Percentiles rank a stretch among this genome's conserved stretches.
Conservation (phyloP, 2,113 vertebrate species). For the Oncorhynchus keta region DNA sequence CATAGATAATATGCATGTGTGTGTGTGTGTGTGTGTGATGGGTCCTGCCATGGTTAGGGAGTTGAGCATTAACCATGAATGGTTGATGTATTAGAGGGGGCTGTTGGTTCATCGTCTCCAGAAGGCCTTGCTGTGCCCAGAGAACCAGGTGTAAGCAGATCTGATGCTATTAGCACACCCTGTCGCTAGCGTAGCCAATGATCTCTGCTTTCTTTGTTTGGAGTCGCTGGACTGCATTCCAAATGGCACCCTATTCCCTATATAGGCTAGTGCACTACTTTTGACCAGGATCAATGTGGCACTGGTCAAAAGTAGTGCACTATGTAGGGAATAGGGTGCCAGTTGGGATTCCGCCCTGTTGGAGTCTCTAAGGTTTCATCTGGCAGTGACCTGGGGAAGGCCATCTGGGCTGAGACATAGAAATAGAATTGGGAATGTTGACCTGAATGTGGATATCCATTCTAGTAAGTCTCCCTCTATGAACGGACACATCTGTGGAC, state of each 20-base stretch:
- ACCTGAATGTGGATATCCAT: too few species aligned
- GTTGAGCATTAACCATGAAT: conserved; percentile 73
- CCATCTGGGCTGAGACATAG: conserved; percentile 28
- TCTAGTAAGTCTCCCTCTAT: too few species aligned
- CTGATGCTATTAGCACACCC: conserved; percentile 31
- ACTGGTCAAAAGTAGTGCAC: too few species aligned
- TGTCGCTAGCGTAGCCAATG: conserved; percentile 38
- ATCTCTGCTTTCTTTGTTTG: conserved; percentile 41
- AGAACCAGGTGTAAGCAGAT: conserved; percentile 50
- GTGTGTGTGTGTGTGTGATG: conserved; percentile 11
- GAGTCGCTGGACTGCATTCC: neutral
- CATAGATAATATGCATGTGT: neutral
- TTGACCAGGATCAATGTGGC: too few species aligned
- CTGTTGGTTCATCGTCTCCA: conserved; percentile 51
- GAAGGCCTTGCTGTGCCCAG: conserved; percentile 43
- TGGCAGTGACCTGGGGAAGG: neutral
- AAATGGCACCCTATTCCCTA: neutral
- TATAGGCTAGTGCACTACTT: too few species aligned
- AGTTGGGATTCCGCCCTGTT: neutral
- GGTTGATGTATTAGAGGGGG: conserved; percentile 68
- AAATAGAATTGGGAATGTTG: too few species aligned
- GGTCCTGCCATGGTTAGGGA: conserved; percentile 30
- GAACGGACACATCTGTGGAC: conserved; percentile 14
- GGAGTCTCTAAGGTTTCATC: neutral
- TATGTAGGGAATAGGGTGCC: too few species aligned